Evolutionary conservation across 2,797 vertebrate genomes (phyloP), one percentile per base, ranked within the genome.

Genomic region (Propithecus deckenii): DNA sequence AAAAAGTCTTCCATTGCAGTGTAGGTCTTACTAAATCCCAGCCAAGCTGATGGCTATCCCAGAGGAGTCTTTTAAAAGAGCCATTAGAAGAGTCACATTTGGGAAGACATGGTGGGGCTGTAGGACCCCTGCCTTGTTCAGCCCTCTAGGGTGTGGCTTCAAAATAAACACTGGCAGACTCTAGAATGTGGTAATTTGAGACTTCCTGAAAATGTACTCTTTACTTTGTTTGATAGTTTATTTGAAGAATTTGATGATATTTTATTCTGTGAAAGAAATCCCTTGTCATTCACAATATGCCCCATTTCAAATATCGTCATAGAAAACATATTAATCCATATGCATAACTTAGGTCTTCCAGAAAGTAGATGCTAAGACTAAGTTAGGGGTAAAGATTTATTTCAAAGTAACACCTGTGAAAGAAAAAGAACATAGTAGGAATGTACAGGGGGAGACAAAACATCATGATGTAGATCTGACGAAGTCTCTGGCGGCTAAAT

Each of bases 41-140:
- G 3, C 23, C 8, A 2, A 4, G 2, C 13, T 63, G 3, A 48
- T n/a, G 20, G 14, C 5, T 3, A 50, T 32, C 9, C 15, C 32
- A 61, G 32, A 28, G 23, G 4, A 69, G 7, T 46, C 30, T 80
- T 10, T 35, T 6, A 57, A 23, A 91, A 35, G 28, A 69, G 5
- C 6, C 7, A 25, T 22, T 30, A 25, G 32, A 38, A 20, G 17
- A 63, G 7, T 30, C 0, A 0, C 0, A 35, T 71, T 76, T 50
- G 7, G 17, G n/a, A 71, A 87, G n/a, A 65, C 3, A 75, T 4
- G 7, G 4, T 4, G 11, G 1, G 11, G 17, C 4, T 69, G 25
- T n/a, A 52, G 35, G 30, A 52, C 4, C 5, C 17, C 65, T 35
- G 4, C 9, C 25, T 86, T 35, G 10, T 22, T 35, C 30, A 67